Percentiles rank a stretch among this genome's conserved stretches.
Conservation (phyloP, 2,797 vertebrate genomes). For the Pantherophis alleghaniensis region DNA sequence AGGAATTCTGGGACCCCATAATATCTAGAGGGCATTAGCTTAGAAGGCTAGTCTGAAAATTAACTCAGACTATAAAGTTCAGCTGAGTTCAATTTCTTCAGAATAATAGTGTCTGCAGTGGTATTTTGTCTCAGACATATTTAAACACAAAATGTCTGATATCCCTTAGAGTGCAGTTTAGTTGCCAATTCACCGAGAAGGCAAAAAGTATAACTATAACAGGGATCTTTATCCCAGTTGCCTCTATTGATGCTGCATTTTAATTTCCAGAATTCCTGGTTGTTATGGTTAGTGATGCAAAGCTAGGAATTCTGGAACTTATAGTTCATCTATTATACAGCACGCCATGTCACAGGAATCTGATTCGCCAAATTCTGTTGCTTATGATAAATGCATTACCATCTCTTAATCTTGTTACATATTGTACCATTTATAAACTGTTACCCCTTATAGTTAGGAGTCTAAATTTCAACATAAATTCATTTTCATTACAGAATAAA, state of each 20-base stretch:
- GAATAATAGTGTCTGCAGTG: not conserved
- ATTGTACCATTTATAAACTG: not conserved
- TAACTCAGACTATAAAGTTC: not conserved
- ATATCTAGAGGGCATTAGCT: not conserved
- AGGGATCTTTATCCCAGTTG: not conserved
- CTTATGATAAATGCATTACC: not conserved
- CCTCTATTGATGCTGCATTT: not conserved
- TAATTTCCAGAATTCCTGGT: not conserved
- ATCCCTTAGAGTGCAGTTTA: not conserved
- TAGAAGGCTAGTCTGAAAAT: slow-evolving; percentile 1
- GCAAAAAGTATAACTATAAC: not conserved
- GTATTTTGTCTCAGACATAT: not conserved
- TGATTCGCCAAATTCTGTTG: not conserved
- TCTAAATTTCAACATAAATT: not conserved
- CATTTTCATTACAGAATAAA: not conserved
- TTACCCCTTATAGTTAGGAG: not conserved
- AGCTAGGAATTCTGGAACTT: not conserved
- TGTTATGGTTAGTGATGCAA: not conserved
- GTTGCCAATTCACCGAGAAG: not conserved
- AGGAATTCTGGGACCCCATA: not conserved
- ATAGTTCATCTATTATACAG: not conserved
- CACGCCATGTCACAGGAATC: not conserved
- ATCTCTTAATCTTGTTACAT: not conserved
- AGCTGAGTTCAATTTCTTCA: not conserved
- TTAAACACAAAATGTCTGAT: not conserved